Evolutionary conservation across 2,113 vertebrate species (phyloP), one percentile per base, ranked within the genome.

Genomic region (Melanotaenia duboulayi): DNA sequence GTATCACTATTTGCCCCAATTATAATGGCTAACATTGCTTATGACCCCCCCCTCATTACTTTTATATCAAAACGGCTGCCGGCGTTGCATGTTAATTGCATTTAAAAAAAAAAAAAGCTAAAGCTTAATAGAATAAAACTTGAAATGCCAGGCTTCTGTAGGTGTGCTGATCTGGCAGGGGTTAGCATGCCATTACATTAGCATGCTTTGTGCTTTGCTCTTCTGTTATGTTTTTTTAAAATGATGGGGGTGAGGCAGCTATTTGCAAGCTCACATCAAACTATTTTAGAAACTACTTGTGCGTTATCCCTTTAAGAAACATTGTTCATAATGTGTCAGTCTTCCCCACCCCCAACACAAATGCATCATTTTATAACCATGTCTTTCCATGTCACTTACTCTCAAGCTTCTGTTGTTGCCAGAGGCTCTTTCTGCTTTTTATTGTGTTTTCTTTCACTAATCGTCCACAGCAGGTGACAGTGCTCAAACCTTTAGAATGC

Each of bases 1-100:
- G 49, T 82, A 60, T 76, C 28, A 85, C 66, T 85, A 90, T 93
- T 68, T 90, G 81, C 79, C 80, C 81, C 84, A 69, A 74, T 82
- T 75, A 73, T 58, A 69, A 91, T 85, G 87, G 92, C 79, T 88
- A 80, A 84, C 84, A 74, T 84, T 78, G 89, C 91, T 92, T 88
- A 70, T 54, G 54, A 64, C 42, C 75, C 64, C 54, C 32, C 28
- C 6, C 6, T 28, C 55, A 54, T 69, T 58, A 79, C 40, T 76
- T 70, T 35, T 65, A 81, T 83, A 77, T 63, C 58, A 74, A 80
- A 74, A 66, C 42, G 77, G 80, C 72, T 63, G 58, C 78, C 80
- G 90, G 94, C 93, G 96, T 94, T 97, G 97, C 96, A 97, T 97
- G 96, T 44, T 60, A 67, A 76, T 81, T 68, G 82, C 58, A 55